Base-by-base conservation (phyloP, 2,888 invertebrate genomes). In the Smittia sp. region DNA sequence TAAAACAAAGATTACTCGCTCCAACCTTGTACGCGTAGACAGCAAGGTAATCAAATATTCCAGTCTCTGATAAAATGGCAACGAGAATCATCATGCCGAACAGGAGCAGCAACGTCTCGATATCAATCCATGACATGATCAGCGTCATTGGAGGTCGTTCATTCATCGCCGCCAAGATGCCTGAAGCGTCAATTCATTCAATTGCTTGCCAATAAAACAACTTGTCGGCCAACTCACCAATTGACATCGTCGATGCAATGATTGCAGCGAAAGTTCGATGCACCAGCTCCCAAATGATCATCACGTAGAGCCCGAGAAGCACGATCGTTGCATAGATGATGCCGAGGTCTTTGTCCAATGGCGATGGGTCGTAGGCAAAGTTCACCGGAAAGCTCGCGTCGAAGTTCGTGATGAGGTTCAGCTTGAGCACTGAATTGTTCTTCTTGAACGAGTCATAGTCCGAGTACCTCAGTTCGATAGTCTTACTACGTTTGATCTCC, bases 81-180 rank as follows among this genome's bases (percentile, higher is more conserved):
- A 92, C 92, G 41, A 92, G 81, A 6, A 90, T 86, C 92, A 92
- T 92, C 92, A 92, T 92, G 1, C 91, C 89, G 77, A 90, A 90
- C 0, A 91, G 81, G 66, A 91, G 78, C 32, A 89, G 79, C 25
- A 91, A 78, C 0, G 90, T 90, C 77, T 91, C 90, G 46, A 89
- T 84, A 79, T 92, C 91, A 41, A 92, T 86, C 92, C 92, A 92
- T 0, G 88, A 86, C 76, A 92, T 86, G 1, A 92, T 84, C 77
- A 88, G 88, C 11, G 83, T 82, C 83, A 90, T 85, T 0, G 88
- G 85, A 1, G 92, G 92, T 73, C 90, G 84, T 81, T 90, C 88
- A 77, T 90, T 87, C 66, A 90, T 80, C 0, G 85, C 85, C 0
- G 92, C 88, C 75, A 92, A 79, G 67, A 90, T 87, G 22, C 68